Conservation (phyloP, 2,888 invertebrate genomes). For the Fragum fragum region DNA sequence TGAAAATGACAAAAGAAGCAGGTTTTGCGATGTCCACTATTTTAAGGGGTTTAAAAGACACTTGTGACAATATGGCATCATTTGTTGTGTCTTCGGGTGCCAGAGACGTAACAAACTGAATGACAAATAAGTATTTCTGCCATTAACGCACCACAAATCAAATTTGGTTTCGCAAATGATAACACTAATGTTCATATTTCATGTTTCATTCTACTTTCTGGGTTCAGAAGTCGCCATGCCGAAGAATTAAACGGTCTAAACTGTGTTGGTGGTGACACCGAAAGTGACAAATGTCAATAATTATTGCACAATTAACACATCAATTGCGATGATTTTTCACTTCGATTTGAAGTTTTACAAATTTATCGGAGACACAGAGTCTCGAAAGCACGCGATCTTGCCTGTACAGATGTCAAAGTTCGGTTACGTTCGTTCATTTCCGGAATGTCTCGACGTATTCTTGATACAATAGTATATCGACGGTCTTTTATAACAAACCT, state of each 20-base stretch:
- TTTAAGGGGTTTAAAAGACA: no score
- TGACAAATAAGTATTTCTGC: neutral
- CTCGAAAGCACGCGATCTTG: conserved; percentile 8
- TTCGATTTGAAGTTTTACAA: conserved; percentile 28
- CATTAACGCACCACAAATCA: neutral
- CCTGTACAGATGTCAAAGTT: conserved; percentile 10
- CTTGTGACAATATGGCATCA: no score
- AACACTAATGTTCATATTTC: conserved; percentile 1
- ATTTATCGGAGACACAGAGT: conserved; percentile 19
- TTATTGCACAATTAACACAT: conserved; percentile 34
- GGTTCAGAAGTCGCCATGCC: conserved; percentile 9
- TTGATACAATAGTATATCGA: neutral
- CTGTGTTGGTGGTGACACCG: conserved; percentile 3
- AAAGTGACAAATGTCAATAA: conserved; percentile 28
- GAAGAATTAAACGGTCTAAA: neutral
- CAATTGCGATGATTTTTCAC: conserved; percentile 33
- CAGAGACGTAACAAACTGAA: neutral
- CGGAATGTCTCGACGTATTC: neutral
- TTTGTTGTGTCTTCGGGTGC: no score
- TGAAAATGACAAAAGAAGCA: no score
- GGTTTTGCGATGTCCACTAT: no score
- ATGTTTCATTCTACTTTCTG: neutral
- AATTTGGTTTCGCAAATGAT: neutral
- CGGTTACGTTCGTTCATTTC: neutral
- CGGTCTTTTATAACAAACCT: no score